A percentile compares a stretch with the other conserved stretches of the same genome.
These are phyloP conservation scores for Prunella fulvescens DNA, from an alignment of 2,113 vertebrate genomes.

Conservation along the genomic window DNA sequence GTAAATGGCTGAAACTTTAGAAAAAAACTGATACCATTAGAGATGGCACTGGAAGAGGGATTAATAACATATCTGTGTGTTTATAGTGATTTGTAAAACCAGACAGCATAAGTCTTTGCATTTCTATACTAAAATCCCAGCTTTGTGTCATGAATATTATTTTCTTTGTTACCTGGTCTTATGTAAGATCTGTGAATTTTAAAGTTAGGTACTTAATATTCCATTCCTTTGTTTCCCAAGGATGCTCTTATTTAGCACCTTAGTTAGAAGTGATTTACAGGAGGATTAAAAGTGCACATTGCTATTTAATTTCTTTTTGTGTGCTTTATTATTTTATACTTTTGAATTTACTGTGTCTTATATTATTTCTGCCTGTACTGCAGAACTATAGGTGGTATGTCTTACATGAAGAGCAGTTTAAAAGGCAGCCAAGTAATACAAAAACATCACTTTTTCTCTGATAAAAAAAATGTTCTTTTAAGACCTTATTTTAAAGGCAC, in stretches of 20 bases:
- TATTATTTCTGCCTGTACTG: background rate
- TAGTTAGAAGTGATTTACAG: background rate
- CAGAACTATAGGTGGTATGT: background rate
- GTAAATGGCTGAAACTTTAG: background rate
- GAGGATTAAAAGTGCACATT: background rate
- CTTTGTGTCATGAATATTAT: conserved; percentile 35
- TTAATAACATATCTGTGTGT: background rate
- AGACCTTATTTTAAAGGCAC: background rate
- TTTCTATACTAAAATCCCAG: conserved; percentile 18
- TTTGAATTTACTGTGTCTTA: background rate
- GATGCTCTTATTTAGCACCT: conserved; percentile 23
- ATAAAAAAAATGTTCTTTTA: background rate
- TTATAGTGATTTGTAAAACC: conserved; percentile 47
- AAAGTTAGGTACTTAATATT: conserved; percentile 42
- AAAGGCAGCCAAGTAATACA: background rate
- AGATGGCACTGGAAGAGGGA: background rate
- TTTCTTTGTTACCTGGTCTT: conserved; percentile 60
- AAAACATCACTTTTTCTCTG: background rate
- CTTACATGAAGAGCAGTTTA: background rate
- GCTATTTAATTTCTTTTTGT: background rate
- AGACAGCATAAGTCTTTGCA: conserved; percentile 20
- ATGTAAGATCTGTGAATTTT: conserved; percentile 57
- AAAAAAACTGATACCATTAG: background rate
- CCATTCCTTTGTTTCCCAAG: background rate
- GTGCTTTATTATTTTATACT: background rate